These are phyloP conservation scores for Calliphora vicina DNA, from an alignment of 1,140 invertebrate species.

Conservation along the genomic window DNA sequence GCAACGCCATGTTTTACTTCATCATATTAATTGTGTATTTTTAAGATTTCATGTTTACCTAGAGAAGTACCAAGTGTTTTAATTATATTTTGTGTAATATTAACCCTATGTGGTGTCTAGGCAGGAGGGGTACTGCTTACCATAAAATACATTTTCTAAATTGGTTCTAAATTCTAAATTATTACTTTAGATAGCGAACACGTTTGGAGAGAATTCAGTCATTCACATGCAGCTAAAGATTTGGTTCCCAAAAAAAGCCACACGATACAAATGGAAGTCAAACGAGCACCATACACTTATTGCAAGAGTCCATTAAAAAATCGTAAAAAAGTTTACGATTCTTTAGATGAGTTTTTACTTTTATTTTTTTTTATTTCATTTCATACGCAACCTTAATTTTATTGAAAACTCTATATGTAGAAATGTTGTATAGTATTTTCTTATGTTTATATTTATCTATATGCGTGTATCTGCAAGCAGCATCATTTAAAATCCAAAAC, in stretches of 20 bases:
- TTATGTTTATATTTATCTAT: background rate
- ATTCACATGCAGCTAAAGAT: background rate
- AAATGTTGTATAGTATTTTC: background rate
- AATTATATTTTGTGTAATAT: background rate
- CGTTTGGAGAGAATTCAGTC: background rate
- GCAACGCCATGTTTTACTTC: background rate
- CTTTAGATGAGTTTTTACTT: constrained; percentile 56
- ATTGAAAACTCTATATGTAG: constrained; percentile 52
- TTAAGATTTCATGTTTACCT: background rate
- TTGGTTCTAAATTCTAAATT: constrained; percentile 30
- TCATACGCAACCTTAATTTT: constrained; percentile 61
- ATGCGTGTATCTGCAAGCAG: background rate
- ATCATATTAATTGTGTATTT: background rate
- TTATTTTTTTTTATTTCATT: constrained; percentile 40
- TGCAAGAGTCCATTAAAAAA: constrained; percentile 62
- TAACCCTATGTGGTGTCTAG: background rate
- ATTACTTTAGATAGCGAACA: background rate
- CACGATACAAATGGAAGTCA: background rate
- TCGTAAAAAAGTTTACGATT: constrained; percentile 62
- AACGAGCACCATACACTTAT: constrained; percentile 38
- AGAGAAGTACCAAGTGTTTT: background rate
- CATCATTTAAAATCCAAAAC: background rate
- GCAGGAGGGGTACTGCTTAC: background rate
- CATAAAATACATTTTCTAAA: constrained; percentile 1
- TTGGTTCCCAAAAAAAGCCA: background rate